Evolutionary conservation across 2,113 vertebrate genomes (phyloP).

Genomic region (Urocolius indicus): DNA sequence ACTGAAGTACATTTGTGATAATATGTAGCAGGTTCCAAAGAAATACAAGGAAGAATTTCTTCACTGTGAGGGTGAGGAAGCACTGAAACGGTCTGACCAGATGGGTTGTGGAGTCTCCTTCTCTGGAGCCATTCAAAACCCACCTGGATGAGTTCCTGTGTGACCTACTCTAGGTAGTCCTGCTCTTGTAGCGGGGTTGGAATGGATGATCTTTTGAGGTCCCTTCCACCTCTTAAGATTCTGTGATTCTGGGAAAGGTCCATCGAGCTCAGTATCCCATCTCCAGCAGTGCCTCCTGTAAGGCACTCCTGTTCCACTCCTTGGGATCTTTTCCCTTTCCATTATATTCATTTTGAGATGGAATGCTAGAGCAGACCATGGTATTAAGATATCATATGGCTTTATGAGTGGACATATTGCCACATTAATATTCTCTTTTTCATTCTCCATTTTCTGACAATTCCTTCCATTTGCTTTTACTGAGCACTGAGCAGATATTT

Average conservation of each 20-base stretch:
- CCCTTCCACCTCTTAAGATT: too few relatives aligned
- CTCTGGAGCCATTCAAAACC: too few relatives aligned
- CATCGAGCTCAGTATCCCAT: neutral
- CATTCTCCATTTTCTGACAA: neutral
- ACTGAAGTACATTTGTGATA: neutral
- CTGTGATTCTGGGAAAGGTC: neutral
- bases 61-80: too few relatives aligned
- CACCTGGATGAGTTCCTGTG: too few relatives aligned
- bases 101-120: too few relatives aligned
- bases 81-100: too few relatives aligned
- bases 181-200: too few relatives aligned
- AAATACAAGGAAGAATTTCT: too few relatives aligned
- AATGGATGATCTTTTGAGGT: too few relatives aligned
- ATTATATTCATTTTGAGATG: neutral
- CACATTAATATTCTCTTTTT: neutral
- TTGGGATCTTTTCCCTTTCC: neutral
- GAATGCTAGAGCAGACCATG: neutral
- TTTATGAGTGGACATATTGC: neutral
- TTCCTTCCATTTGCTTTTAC: neutral
- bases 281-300: neutral
- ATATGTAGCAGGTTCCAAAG: neutral
- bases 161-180: too few relatives aligned
- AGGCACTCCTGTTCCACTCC: neutral
- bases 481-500: neutral
- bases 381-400: neutral